Evolutionary conservation across 2,888 invertebrate genomes (phyloP).

Genomic region (Oconnorella tubifera): DNA sequence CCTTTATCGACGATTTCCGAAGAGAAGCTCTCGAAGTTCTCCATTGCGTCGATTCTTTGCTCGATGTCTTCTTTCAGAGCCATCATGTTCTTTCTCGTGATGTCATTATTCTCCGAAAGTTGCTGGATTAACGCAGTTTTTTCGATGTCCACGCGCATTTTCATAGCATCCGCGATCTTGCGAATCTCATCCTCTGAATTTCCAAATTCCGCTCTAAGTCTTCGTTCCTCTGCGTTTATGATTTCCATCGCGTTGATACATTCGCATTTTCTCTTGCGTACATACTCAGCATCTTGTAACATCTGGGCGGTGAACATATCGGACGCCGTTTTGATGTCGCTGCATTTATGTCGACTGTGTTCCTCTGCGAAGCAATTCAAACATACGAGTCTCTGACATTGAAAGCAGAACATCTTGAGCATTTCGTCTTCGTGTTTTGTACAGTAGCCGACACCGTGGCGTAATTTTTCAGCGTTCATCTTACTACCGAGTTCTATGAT

Average conservation of each 20-base stretch:
- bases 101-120: not conserved
- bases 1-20: not conserved
- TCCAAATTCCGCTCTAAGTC: no score
- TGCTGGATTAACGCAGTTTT: not conserved
- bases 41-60: slow-evolving; percentile 6
- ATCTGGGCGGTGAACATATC: not conserved
- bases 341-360: not conserved
- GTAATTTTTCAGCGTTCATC: not conserved
- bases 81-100: not conserved
- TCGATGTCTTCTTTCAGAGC: not conserved
- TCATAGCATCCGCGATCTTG: not conserved
- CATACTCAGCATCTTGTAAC: not conserved
- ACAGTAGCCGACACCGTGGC: slow-evolving; percentile 2
- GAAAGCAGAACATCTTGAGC: slow-evolving; percentile 5
- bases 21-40: not conserved
- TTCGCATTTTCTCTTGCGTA: not conserved
- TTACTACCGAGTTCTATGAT: slow-evolving; percentile 3
- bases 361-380: slow-evolving; percentile 5
- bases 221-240: not conserved
- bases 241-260: not conserved
- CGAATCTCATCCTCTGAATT: no score
- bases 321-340: not conserved
- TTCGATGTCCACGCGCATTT: not conserved
- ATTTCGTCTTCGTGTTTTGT: slow-evolving; percentile 4
- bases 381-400: slow-evolving; percentile 1